Evolutionary conservation across 2,888 invertebrate genomes (phyloP).

Genomic region (Yponomeuta evonymella): DNA sequence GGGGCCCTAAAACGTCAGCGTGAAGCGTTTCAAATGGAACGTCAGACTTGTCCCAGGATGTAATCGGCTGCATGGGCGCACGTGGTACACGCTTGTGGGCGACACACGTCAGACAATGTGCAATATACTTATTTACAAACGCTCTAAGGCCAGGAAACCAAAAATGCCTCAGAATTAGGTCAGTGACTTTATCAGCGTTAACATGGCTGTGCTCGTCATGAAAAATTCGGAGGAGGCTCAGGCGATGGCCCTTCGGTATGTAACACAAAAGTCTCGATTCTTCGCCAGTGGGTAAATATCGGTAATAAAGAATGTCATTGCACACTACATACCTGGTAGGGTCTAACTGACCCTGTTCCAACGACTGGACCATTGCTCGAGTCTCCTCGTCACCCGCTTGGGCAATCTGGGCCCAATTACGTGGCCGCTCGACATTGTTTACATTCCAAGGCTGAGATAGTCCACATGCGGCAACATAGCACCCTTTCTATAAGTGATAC

Average conservation of each 20-base stretch:
- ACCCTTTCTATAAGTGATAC: slow-evolving; percentile 17
- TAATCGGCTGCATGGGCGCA: slow-evolving; percentile 15
- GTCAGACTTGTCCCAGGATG: slow-evolving; percentile 18
- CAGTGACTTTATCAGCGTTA: slow-evolving; percentile 17
- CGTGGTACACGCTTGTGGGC: slow-evolving; percentile 10
- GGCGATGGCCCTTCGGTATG: slow-evolving; percentile 20
- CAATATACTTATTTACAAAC: slow-evolving; percentile 15
- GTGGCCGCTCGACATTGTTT: slow-evolving; percentile 3
- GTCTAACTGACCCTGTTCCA: slow-evolving; percentile 25
- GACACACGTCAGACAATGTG: slow-evolving; percentile 14
- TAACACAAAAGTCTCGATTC: slow-evolving; percentile 18
- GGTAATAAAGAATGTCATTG: slow-evolving; percentile 17
- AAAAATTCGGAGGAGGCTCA: slow-evolving; percentile 18
- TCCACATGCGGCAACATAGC: slow-evolving; percentile 14
- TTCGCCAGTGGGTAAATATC: slow-evolving; percentile 15
- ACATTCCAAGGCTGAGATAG: slow-evolving; percentile 16
- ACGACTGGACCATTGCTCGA: slow-evolving; percentile 7
- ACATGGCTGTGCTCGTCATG: slow-evolving; percentile 21
- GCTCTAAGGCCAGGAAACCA: slow-evolving; percentile 17
- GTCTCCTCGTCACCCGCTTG: slow-evolving; percentile 19
- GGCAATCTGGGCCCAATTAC: slow-evolving; percentile 16
- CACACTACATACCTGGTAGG: slow-evolving; percentile 6
- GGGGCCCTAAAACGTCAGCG: slow-evolving; percentile 18
- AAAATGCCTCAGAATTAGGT: slow-evolving; percentile 18
- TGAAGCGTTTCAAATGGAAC: slow-evolving; percentile 19